Evolutionary conservation across 1,140 invertebrate species (phyloP).

Genomic region (Armadillidium nasatum): DNA sequence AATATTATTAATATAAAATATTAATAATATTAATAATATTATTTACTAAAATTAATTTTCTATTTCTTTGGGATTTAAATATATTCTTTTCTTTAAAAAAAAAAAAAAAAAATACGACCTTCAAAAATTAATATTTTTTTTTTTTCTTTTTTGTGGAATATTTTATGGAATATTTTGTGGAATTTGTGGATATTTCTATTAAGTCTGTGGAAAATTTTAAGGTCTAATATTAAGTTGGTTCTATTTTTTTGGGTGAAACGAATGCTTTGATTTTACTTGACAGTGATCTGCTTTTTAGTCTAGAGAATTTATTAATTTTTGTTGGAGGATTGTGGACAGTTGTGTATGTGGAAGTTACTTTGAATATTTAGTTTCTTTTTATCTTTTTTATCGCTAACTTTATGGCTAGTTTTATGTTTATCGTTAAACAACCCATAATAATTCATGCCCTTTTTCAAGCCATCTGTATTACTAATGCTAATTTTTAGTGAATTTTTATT

Average conservation of each 20-base stretch:
- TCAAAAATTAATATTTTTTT: too few relatives aligned
- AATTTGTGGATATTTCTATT: too few relatives aligned
- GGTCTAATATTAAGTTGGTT: too few relatives aligned
- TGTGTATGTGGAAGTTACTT: not conserved
- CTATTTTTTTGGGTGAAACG: not conserved
- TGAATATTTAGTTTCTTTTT: not conserved
- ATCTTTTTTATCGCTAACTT: not conserved
- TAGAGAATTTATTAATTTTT: not conserved
- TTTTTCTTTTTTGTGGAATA: too few relatives aligned
- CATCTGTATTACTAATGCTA: not conserved
- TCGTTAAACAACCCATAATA: not conserved
- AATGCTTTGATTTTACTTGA: not conserved
- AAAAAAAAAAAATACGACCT: too few relatives aligned
- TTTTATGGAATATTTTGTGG: too few relatives aligned
- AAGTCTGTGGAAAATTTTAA: too few relatives aligned
- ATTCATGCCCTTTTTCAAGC: constrained; percentile 3
- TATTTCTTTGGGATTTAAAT: too few relatives aligned
- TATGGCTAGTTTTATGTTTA: not conserved
- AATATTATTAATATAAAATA: too few relatives aligned
- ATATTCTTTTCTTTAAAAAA: too few relatives aligned
- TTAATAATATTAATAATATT: too few relatives aligned
- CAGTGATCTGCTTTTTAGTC: not conserved
- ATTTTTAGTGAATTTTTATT: not conserved
- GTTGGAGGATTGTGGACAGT: not conserved
- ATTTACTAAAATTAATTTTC: too few relatives aligned